phyloP scores from a whole-genome alignment of 2,797 vertebrate genomes.

The Cyprinella venusta region DNA sequence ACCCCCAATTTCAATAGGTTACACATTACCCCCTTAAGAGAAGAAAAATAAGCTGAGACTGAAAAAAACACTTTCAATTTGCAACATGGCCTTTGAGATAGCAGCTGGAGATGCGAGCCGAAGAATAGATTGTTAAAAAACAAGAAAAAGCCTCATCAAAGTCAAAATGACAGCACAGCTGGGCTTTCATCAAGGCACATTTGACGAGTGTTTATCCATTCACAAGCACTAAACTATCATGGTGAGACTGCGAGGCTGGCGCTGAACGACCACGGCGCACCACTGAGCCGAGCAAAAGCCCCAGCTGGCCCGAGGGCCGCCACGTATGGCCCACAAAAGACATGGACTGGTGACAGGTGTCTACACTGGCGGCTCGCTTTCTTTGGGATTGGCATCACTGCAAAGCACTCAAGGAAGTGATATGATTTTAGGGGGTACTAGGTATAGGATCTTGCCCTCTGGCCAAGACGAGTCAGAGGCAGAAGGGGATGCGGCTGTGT shows the following conservation, averaged over 20 bases:
- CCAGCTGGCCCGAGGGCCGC: slow-evolving; percentile 22
- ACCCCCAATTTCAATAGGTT: slow-evolving; percentile 43
- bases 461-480: slow-evolving; percentile 71
- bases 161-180: slow-evolving; percentile 54
- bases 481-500: slow-evolving; percentile 53
- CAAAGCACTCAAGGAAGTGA: slow-evolving; percentile 65
- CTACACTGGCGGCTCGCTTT: slow-evolving; percentile 47
- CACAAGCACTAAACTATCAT: slow-evolving; percentile 58
- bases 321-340: slow-evolving; percentile 44
- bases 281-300: slow-evolving; percentile 47
- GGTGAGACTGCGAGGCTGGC: slow-evolving; percentile 55
- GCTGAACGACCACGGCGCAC: slow-evolving; percentile 52
- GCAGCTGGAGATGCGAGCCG: slow-evolving; percentile 15
- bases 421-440: slow-evolving; percentile 62
- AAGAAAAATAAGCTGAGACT: slow-evolving; percentile 25
- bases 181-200: slow-evolving; percentile 65
- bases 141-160: slow-evolving; percentile 47
- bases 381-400: slow-evolving; percentile 59
- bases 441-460: slow-evolving; percentile 74
- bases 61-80: slow-evolving; percentile 20
- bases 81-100: slow-evolving; percentile 26
- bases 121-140: slow-evolving; percentile 24
- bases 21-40: slow-evolving; percentile 30
- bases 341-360: slow-evolving; percentile 60
- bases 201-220: slow-evolving; percentile 59